phyloP scores from a whole-genome alignment of 2,888 invertebrate species.

The Piscicola geometra region DNA sequence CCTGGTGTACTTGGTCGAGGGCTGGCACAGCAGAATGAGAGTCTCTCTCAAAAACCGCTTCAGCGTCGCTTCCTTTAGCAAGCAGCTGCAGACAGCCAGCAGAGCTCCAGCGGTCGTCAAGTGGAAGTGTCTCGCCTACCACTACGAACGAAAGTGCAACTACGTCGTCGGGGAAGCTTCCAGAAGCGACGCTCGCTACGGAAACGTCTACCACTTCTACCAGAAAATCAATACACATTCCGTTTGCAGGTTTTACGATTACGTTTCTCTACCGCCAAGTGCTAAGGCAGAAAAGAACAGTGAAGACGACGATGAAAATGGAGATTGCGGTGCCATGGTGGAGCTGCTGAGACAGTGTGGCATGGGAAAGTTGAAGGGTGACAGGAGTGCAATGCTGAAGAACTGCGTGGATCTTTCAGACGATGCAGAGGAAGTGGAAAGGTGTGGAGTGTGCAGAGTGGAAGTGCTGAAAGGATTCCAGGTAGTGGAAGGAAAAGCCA shows the following conservation, averaged over 20 bases:
- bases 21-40: slow-evolving; percentile 23
- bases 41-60: background rate
- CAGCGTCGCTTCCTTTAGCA: background rate
- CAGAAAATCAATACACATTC: slow-evolving; percentile 11
- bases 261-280: background rate
- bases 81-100: background rate
- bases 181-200: background rate
- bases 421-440: background rate
- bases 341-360: background rate
- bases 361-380: background rate
- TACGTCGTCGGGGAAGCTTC: background rate
- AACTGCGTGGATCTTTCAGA: background rate
- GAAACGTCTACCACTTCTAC: slow-evolving; percentile 24
- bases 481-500: background rate
- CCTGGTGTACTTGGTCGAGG: slow-evolving; percentile 27
- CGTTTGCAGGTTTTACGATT: slow-evolving; percentile 10
- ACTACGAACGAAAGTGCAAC: slow-evolving; percentile 27
- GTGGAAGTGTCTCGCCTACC: slow-evolving; percentile 23
- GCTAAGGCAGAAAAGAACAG: background rate
- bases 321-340: background rate
- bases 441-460: background rate
- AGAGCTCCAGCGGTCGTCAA: background rate
- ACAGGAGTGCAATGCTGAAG: background rate
- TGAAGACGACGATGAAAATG: background rate
- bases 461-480: background rate